phyloP scores from a whole-genome alignment of 2,888 invertebrate genomes.

The Tenthredo livida region DNA sequence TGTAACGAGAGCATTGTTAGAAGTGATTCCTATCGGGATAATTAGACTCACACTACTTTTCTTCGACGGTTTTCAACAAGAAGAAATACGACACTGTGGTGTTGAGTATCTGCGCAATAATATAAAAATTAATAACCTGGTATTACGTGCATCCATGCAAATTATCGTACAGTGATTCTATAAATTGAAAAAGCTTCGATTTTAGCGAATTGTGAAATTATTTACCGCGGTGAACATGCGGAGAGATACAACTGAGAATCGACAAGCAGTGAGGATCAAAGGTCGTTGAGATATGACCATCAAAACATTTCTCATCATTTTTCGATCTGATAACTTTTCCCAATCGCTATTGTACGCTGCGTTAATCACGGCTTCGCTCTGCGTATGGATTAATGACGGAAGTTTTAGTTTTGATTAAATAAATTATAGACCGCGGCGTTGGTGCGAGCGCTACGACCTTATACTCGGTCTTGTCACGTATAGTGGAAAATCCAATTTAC shows the following conservation, averaged over 20 bases:
- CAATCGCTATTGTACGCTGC: constrained; percentile 64
- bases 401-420: constrained; percentile 42
- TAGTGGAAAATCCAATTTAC: constrained; percentile 30
- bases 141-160: background rate
- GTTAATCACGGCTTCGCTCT: constrained; percentile 63
- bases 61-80: constrained; percentile 58
- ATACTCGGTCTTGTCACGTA: background rate
- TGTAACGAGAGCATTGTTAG: constrained; percentile 50
- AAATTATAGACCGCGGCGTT: constrained; percentile 14
- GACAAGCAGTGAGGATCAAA: constrained; percentile 61
- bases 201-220: background rate
- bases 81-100: constrained; percentile 62
- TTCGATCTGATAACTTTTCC: constrained; percentile 58
- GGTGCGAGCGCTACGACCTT: background rate
- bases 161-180: background rate
- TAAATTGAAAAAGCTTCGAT: background rate
- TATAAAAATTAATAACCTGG: background rate
- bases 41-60: constrained; percentile 4
- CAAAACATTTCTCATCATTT: constrained; percentile 59
- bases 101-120: constrained; percentile 58
- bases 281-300: constrained; percentile 64
- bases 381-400: background rate
- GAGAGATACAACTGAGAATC: constrained; percentile 62
- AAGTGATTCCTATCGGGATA: background rate
- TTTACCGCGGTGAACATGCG: constrained; percentile 65